Percentiles rank a stretch among this genome's conserved stretches.
phyloP scores from a whole-genome alignment of 2,888 invertebrate genomes.

The Megastigmus dorsalis region DNA sequence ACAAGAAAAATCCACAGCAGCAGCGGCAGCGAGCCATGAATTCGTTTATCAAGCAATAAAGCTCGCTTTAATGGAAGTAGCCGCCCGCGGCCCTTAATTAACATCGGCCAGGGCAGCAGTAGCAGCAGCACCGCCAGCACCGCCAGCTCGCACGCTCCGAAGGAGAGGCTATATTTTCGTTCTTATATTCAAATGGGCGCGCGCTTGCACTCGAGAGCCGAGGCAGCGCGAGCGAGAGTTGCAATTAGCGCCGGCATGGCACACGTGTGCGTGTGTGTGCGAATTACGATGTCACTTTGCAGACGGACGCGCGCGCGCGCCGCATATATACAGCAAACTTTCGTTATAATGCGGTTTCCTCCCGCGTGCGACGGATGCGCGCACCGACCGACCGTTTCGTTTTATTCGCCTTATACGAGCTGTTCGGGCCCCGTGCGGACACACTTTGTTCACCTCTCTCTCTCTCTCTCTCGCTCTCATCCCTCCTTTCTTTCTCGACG shows the following conservation, averaged over 20 bases:
- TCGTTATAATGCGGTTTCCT: too few species aligned
- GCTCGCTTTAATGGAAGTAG: slow-evolving; percentile 43
- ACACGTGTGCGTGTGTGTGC: slow-evolving; percentile 12
- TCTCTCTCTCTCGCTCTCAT: too few species aligned
- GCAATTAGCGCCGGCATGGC: slow-evolving; percentile 34
- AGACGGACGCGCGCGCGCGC: background rate
- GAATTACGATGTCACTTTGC: slow-evolving; percentile 51
- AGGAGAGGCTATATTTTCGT: too few species aligned
- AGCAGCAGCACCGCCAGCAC: too few species aligned
- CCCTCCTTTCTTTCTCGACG: too few species aligned
- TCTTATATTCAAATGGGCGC: slow-evolving; percentile 44
- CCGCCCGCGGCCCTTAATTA: slow-evolving; percentile 48
- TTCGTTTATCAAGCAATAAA: slow-evolving; percentile 52
- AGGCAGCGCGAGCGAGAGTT: too few species aligned
- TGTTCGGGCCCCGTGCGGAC: too few species aligned
- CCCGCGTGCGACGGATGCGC: background rate
- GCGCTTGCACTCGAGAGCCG: too few species aligned
- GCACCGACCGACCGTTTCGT: background rate
- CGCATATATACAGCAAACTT: too few species aligned
- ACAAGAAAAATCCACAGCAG: background rate
- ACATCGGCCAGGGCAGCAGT: slow-evolving; percentile 10
- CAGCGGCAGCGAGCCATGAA: background rate
- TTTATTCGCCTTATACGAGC: background rate
- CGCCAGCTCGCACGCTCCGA: too few species aligned
- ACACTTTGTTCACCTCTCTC: too few species aligned